These are phyloP conservation scores for Stylophora pistillata DNA, from an alignment of 64 coral and sea anemone species.

Conservation along the genomic window DNA sequence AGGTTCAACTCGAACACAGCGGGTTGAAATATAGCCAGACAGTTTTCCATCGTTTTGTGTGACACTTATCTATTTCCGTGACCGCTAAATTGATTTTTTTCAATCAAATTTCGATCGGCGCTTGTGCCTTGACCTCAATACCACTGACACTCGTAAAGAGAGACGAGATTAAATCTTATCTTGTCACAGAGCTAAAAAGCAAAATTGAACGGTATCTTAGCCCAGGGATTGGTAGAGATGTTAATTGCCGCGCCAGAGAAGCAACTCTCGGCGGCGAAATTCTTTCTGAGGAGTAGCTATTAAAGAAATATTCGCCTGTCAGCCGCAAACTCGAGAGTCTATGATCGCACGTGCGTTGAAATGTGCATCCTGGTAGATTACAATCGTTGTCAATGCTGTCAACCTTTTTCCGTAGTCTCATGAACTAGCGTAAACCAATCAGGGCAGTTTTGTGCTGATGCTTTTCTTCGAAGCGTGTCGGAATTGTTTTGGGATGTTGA, in stretches of 20 bases:
- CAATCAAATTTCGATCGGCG: background rate
- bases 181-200: background rate
- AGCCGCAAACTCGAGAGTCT: background rate
- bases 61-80: background rate
- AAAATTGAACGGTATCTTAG: background rate
- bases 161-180: background rate
- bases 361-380: slow-evolving; percentile 29
- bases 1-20: background rate
- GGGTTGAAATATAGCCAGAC: background rate
- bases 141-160: background rate
- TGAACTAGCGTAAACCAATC: slow-evolving; percentile 25
- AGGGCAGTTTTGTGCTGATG: slow-evolving; percentile 4
- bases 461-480: slow-evolving; percentile 55
- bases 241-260: background rate
- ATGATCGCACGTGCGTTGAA: background rate
- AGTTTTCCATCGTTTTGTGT: background rate
- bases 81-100: background rate
- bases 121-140: background rate
- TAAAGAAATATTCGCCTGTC: background rate
- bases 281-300: background rate
- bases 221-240: background rate
- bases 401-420: slow-evolving; percentile 27
- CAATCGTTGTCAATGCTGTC: slow-evolving; percentile 11
- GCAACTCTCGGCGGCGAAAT: background rate
- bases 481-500: slow-evolving; percentile 45